A percentile compares a stretch with the other conserved stretches of the same genome.
Conservation (phyloP, 2,113 vertebrate genomes). For the Rhineura floridana region DNA sequence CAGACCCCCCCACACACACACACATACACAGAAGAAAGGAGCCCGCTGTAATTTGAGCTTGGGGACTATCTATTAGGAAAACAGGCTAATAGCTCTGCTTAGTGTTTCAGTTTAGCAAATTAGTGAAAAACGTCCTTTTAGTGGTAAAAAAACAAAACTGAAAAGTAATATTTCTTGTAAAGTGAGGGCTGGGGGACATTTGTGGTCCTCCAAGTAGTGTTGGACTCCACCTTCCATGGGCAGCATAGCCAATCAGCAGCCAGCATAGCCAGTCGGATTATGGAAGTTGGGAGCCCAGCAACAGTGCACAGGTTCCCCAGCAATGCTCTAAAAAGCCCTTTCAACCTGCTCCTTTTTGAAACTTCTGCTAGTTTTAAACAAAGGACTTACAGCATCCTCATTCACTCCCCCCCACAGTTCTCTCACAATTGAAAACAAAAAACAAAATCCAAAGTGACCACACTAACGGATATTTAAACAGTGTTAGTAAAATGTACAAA, state of each 20-base stretch:
- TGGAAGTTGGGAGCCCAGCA: too few relatives aligned
- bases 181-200: too few relatives aligned
- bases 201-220: too few relatives aligned
- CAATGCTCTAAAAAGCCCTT: too few relatives aligned
- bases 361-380: rapidly evolving
- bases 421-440: not conserved
- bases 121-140: constrained; percentile 20
- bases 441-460: too few relatives aligned
- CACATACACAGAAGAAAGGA: too few relatives aligned
- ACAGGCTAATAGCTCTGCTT: constrained; percentile 36
- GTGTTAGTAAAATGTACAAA: constrained; percentile 82
- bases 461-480: constrained; percentile 15
- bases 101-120: constrained; percentile 56
- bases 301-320: too few relatives aligned
- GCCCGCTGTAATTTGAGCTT: not conserved
- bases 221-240: too few relatives aligned
- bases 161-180: not conserved
- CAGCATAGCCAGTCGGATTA: too few relatives aligned
- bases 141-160: constrained; percentile 21
- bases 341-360: not conserved
- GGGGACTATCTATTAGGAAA: not conserved
- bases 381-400: not conserved
- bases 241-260: too few relatives aligned
- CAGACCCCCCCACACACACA: rapidly evolving
- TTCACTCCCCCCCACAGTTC: not conserved